phyloP scores from a whole-genome alignment of 2,888 invertebrate genomes.

The Cantharis lateralis region DNA sequence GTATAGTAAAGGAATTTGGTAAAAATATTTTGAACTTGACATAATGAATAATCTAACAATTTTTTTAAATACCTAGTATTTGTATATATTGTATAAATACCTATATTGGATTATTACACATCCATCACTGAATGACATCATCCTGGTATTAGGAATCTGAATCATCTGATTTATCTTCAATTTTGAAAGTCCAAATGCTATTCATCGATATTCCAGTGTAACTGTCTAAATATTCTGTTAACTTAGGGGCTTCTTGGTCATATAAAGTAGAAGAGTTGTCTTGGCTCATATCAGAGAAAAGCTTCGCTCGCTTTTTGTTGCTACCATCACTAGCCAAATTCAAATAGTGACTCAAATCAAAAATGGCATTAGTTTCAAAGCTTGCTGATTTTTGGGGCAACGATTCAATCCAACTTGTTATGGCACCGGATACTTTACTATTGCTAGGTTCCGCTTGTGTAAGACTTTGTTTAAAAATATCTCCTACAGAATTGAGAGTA shows the following conservation, averaged over 20 bases:
- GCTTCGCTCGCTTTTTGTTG: not conserved
- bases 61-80: too few relatives aligned
- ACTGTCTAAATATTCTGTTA: not conserved
- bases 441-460: not conserved
- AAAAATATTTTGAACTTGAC: too few relatives aligned
- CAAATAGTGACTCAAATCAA: not conserved
- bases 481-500: conserved; percentile 18
- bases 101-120: too few relatives aligned
- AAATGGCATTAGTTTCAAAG: not conserved
- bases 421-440: not conserved
- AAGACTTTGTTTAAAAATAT: conserved; percentile 19
- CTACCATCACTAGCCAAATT: not conserved
- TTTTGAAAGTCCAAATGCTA: not conserved
- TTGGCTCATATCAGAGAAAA: not conserved
- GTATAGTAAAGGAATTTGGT: too few relatives aligned
- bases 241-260: not conserved
- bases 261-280: not conserved
- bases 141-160: not conserved
- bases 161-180: not conserved
- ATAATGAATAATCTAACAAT: too few relatives aligned
- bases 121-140: not conserved
- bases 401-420: not conserved
- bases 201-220: not conserved
- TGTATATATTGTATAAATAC: too few relatives aligned
- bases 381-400: not conserved